Evolutionary conservation across 2,113 vertebrate genomes (phyloP), one percentile per base, ranked within the genome.

Genomic region (Mungos mungo): DNA sequence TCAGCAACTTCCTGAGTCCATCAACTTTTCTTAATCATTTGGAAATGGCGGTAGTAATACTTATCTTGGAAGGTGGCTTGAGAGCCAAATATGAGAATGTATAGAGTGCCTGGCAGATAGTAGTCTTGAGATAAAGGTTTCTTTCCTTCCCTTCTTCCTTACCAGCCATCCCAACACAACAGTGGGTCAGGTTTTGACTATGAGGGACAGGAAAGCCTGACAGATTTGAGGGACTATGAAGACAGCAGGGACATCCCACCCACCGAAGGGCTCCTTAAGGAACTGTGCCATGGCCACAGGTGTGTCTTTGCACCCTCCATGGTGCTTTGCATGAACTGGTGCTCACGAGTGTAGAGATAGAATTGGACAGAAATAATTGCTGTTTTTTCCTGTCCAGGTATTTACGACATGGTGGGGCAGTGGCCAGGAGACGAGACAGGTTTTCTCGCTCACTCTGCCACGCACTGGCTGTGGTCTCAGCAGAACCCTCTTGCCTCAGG

Each of bases 221-320:
- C n/a, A 52, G 50, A 41, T 38, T 31, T 6, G 31, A 68, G 47
- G 10, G 21, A 4, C 7, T 15, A 18, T 47, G 16, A 80, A 31
- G 76, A 35, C 1, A 13, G 54, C 14, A 41, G 82, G 77, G 66
- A 47, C 47, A 11, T 2, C 57, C 31, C 71, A 63, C 8, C 38
- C 12, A 45, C 35, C 21, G 10, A 18, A 8, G 54, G 79, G 11
- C 31, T n/a, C 35, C 76, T 72, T 5, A 21, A 88, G 47, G 4
- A 47, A 6, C 23, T 11, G 1, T 0, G 7, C 31, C 19, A 0
- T n/a, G 57, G 16, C 35, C 25, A 16, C 7, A 13, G 12, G 13
- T n/a, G 4, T 25, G 19, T 54, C 41, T 45, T 83, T 33, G 7
- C 0, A 31, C 7, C 18, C n/a, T 47, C n/a, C 11, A 0, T 6